Evolutionary conservation across 2,113 vertebrate species (phyloP), one percentile per base, ranked within the genome.

Genomic region (Atractosteus spatula): DNA sequence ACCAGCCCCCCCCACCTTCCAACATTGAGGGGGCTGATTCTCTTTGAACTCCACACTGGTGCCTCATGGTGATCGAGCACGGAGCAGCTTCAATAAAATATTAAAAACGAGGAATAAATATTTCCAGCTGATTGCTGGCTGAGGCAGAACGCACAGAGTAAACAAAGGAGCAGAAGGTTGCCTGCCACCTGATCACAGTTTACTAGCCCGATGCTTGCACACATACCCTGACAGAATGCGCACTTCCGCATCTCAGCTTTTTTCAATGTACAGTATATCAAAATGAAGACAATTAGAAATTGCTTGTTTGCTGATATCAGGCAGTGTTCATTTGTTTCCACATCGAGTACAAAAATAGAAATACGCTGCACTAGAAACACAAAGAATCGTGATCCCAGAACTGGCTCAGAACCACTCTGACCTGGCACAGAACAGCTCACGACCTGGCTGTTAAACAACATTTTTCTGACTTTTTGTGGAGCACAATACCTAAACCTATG

Each of bases 21-120:
- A 66, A 55, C 70, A 86, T 81, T 87, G 83, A 86, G 78, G 82
- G 77, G 81, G 77, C 82, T 79, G 77, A 62, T 71, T 78, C 80
- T 82, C 82, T 88, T 89, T 91, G 88, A 89, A 89, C 84, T 86
- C 74, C 77, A 80, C 85, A 85, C 81, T 70, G 76, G 82, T 82
- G 78, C 84, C 84, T 84, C 73, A 82, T 79, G 65, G 86, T 42
- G 85, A 89, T 89, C 82, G 88, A 86, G 85, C 84, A 86, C 77
- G 0, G 76, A 78, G 80, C 84, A 75, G 80, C 84, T 86, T 80
- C 83, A 79, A 88, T 89, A 78, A 87, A 90, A 90, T 88, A 90
- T 89, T 90, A 80, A 89, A 78, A 72, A 74, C 74, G 79, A 80
- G 84, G 84, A 80, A 77, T 83, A 81, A 82, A 88, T 83, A 76